phyloP scores from a whole-genome alignment of 2,113 vertebrate genomes.

The Nyctereutes procyonoides region DNA sequence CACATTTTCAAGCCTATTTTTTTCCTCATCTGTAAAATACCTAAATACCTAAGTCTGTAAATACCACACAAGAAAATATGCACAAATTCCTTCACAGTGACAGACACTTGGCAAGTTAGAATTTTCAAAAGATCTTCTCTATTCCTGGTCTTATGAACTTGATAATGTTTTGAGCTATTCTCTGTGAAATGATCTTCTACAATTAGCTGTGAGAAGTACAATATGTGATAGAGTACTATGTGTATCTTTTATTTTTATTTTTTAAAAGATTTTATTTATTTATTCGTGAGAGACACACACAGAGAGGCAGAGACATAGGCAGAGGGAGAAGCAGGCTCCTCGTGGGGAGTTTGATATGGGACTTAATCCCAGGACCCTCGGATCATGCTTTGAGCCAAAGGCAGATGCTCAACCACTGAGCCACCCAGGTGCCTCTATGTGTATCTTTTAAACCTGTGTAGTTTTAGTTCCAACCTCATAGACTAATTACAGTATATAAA shows the following conservation, averaged over 20 bases:
- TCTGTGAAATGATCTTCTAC: neutral
- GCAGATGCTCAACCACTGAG: too few species aligned
- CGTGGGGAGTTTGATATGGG: too few species aligned
- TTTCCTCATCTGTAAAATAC: neutral
- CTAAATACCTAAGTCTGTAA: neutral
- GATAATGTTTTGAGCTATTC: neutral
- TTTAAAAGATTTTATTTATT: too few species aligned
- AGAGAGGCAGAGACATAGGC: too few species aligned
- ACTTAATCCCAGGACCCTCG: too few species aligned
- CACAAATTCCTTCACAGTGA: neutral
- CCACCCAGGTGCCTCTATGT: too few species aligned
- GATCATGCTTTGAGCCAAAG: too few species aligned
- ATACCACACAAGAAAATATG: neutral
- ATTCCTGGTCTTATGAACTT: neutral
- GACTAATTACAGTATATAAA: neutral
- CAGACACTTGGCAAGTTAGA: neutral
- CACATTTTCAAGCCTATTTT: neutral
- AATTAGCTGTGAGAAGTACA: neutral
- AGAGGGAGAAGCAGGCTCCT: too few species aligned
- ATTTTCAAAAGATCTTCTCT: neutral
- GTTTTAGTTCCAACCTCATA: neutral
- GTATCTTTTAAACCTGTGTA: neutral
- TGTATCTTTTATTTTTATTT: neutral
- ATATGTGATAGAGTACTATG: neutral
- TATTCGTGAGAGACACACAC: too few species aligned